Evolutionary conservation across 2,113 vertebrate genomes (phyloP), one percentile per base, ranked within the genome.

Genomic region (Periophthalmodon schlosseri): DNA sequence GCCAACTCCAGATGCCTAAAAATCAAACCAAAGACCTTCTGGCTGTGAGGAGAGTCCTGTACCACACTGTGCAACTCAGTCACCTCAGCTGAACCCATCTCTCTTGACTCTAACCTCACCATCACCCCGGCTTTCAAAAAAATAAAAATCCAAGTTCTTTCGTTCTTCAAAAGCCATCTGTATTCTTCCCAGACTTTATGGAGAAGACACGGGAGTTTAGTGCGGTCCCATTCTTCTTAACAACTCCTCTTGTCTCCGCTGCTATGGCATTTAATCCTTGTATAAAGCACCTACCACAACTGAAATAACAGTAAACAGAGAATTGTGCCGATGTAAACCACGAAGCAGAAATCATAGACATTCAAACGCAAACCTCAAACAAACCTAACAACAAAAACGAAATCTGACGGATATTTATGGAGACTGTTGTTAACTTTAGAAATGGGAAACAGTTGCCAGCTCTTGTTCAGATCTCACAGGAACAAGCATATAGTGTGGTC

Each of bases 221-320:
- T 28, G 16, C 33, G 23, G 56, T 66, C 21, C 21, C 21, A 7
- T 69, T 44, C 58, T 75, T 18, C 10, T 47, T 75, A 50, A 71
- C 52, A 34, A 0, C 69, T 18, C 63, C 5, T 1, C 46, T 67
- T 66, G 72, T 15, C 46, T 74, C 63, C 4, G 23, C 1, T 66
- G 66, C 64, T 66, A 18, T 20, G 70, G 76, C 36, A 33, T 72
- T 58, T 63, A 74, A 82, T 60, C 57, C 56, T 71, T 47, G 36
- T 10, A 10, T 44, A 44, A 28, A 28, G 39, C 44, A 69, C 21
- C 77, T 46, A 77, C 80, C 80, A 72, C 20, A 46, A 28, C 5
- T 16, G 74, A 69, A 82, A 74, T 82, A 57, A 80, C 75, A 74
- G 52, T 75, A 39, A 18, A 20, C 34, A 5, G 36, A 36, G 61